Base-by-base conservation (phyloP, 2,888 invertebrate genomes). In the Melanostoma mellinum region DNA sequence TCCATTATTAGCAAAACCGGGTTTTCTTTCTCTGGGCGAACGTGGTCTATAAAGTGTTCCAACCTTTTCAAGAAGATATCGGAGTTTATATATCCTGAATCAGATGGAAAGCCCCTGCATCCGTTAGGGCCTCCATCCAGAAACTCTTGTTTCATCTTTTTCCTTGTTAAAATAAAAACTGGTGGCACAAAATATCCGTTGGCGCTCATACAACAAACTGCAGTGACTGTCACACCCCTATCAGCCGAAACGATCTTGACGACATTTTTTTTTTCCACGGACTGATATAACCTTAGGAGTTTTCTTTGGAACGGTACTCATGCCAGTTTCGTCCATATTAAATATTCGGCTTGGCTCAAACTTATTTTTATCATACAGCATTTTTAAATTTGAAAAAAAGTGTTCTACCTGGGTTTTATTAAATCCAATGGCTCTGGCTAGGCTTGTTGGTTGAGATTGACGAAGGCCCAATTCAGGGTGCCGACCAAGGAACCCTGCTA, bases 1-100 rank as follows among this genome's bases (percentile, higher is more conserved):
- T 63, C 50, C 61, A 61, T 52, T 33, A 52, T 52, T 52, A 52
- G 33, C n/a, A 33, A 33, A 30, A 33, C 33, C 33, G 52, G 52
- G 4, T n/a, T 52, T 52, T 33, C 52, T 52, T 52, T 33, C n/a
- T 33, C 33, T 9, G 52, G 2, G 6, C 33, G 52, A 33, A 52
- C 33, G 52, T 52, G 32, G 33, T 52, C n/a, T 9, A 33, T 4
- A 52, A 52, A 52, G 33, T 33, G 33, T 33, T 33, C 9, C n/a
- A 52, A 9, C 33, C 9, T 9, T 1, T 9, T 32, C 5, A 52
- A 52, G 33, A 52, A 52, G 33, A 52, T 9, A 33, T 32, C 32
- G 4, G 33, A 6, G n/a, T 52, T 52, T 9, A 52, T 52, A 33
- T 32, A 52, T 32, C 52, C 33, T 8, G 33, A 52, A 52, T 33